Percentiles rank a stretch among this genome's conserved stretches.
Evolutionary conservation across 37 sponge, comb jelly and placozoan genomes (phyloP).

Genomic region (Theonella swinhoei): DNA sequence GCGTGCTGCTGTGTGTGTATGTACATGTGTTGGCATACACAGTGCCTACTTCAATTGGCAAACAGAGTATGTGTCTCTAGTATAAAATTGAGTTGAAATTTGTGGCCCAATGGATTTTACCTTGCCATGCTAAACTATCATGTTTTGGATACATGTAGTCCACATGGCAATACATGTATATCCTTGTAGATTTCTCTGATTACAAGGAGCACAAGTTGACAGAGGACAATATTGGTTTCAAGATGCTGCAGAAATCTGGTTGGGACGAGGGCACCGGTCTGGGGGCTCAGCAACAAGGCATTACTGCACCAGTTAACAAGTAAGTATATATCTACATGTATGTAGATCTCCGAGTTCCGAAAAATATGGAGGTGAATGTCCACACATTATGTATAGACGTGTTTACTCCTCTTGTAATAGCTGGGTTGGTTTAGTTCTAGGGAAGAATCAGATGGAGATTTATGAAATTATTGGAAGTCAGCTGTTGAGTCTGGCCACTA

Average conservation of each 20-base stretch:
- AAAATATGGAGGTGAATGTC: not conserved
- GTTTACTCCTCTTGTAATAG: not conserved
- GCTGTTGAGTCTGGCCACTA: no score
- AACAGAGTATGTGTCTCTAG: no score
- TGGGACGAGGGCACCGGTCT: slow-evolving; percentile 96
- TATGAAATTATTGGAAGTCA: not conserved
- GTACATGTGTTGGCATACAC: no score
- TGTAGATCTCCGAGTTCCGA: not conserved
- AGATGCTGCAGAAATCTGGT: slow-evolving; percentile 96
- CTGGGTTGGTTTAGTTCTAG: not conserved
- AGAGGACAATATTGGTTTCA: slow-evolving; percentile 91
- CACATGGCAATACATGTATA: no score
- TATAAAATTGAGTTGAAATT: no score
- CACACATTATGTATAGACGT: not conserved
- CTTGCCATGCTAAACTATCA: no score
- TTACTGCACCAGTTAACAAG: slow-evolving; percentile 91
- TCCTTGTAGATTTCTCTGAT: slow-evolving; percentile 66
- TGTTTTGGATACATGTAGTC: no score
- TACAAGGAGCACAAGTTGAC: slow-evolving; percentile 78
- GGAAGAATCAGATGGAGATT: not conserved
- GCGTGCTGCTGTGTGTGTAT: not conserved
- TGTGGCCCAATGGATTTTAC: no score
- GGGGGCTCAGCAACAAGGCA: slow-evolving; percentile 86
- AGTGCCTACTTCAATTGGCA: no score
- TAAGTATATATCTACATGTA: slow-evolving; percentile 39